These are phyloP conservation scores for Zalophus californianus DNA, from an alignment of 2,797 vertebrate species.

Conservation along the genomic window DNA sequence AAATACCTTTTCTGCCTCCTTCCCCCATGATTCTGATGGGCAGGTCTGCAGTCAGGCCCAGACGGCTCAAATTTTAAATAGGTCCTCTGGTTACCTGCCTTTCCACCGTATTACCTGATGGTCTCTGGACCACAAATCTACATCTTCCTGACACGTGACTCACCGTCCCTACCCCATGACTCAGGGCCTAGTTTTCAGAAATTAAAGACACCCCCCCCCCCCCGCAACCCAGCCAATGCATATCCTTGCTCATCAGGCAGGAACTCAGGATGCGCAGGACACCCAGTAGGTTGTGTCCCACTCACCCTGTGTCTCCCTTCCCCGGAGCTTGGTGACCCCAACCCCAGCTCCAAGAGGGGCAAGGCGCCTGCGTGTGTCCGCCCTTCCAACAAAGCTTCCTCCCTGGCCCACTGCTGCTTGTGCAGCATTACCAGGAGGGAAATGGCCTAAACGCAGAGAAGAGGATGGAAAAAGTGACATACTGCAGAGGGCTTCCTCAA, in stretches of 20 bases:
- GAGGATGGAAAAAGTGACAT: constrained; percentile 81
- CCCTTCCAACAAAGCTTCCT: not conserved
- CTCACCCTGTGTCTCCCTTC: not conserved
- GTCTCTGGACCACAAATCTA: not conserved
- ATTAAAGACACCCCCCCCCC: not conserved
- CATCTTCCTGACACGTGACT: not conserved
- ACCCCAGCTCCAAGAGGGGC: not conserved
- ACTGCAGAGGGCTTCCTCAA: constrained; percentile 78
- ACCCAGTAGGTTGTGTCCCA: accelerated
- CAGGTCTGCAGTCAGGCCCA: not conserved
- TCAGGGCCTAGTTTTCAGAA: not conserved
- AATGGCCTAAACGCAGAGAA: constrained; percentile 61
- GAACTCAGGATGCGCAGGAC: not conserved
- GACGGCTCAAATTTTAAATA: not conserved
- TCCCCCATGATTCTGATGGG: not conserved
- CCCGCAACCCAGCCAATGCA: not conserved
- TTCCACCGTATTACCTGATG: not conserved
- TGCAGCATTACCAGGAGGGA: constrained; percentile 38
- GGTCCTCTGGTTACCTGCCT: not conserved
- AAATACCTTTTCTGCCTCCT: not conserved
- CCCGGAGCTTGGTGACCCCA: not conserved
- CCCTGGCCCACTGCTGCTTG: constrained; percentile 1
- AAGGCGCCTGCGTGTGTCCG: not conserved
- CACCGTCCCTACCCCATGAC: not conserved
- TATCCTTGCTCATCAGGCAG: not conserved